Percentiles rank a stretch among this genome's conserved stretches.
phyloP scores from a whole-genome alignment of 2,797 vertebrate species.

The Furcifer pardalis region DNA sequence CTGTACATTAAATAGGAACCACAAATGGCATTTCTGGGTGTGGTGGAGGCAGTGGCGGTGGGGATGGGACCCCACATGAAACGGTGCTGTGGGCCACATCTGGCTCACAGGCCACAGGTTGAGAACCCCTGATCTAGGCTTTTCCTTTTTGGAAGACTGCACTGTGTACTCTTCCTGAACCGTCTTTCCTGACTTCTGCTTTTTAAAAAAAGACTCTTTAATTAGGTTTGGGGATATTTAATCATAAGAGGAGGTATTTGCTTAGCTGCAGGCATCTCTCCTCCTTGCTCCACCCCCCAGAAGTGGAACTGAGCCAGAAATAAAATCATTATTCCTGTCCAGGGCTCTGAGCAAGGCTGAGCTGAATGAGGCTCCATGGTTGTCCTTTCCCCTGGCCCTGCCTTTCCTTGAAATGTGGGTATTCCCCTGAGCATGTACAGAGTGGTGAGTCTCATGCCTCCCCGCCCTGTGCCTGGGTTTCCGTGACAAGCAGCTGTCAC shows the following conservation, averaged over 20 bases:
- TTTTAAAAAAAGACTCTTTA: neutral
- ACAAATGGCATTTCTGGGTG: too few relatives aligned
- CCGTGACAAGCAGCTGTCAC: too few relatives aligned
- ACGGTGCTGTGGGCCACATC: too few relatives aligned
- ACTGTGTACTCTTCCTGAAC: too few relatives aligned
- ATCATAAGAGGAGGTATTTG: conserved; percentile 11
- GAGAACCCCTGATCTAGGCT: neutral
- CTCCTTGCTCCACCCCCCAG: fast-evolving
- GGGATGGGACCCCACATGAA: too few relatives aligned
- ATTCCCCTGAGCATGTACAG: neutral
- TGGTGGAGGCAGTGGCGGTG: too few relatives aligned
- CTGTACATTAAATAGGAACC: too few relatives aligned
- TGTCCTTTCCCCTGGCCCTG: neutral
- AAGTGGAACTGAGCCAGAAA: neutral
- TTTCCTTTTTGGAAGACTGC: neutral
- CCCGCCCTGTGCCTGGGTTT: too few relatives aligned
- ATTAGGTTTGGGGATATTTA: conserved; percentile 17
- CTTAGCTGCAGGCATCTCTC: neutral
- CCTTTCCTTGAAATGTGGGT: too few relatives aligned
- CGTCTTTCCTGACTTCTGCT: too few relatives aligned
- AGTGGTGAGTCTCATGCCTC: neutral
- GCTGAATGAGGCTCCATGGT: neutral
- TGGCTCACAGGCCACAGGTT: too few relatives aligned
- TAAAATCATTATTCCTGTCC: neutral
- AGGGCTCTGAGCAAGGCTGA: neutral